phyloP scores from a whole-genome alignment of 2,888 invertebrate species.

The Drosophila austrosaltans region DNA sequence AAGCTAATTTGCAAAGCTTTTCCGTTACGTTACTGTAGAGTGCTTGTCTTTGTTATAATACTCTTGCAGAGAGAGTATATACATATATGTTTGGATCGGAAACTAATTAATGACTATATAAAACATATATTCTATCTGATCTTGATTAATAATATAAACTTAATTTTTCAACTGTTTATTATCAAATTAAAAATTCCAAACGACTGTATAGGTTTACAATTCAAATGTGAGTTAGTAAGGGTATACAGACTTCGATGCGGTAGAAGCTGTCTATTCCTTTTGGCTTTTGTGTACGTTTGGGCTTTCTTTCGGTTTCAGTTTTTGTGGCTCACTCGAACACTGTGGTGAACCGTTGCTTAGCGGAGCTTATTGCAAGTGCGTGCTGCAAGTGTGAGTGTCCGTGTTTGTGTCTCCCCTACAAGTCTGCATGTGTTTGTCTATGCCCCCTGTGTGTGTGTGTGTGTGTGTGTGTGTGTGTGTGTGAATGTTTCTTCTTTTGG shows the following conservation, averaged over 20 bases:
- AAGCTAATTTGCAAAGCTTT: slow-evolving; percentile 3
- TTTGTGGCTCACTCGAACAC: slow-evolving; percentile 35
- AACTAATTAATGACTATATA: not conserved
- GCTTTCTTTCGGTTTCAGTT: slow-evolving; percentile 22
- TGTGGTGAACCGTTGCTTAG: slow-evolving; percentile 16
- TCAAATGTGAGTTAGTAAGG: not conserved
- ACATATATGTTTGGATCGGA: not conserved
- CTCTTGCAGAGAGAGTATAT: not conserved
- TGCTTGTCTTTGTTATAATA: not conserved
- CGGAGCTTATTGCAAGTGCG: slow-evolving; percentile 7
- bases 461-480: slow-evolving; percentile 4
- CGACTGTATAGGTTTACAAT: too few relatives aligned
- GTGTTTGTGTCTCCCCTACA: not conserved
- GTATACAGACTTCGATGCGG: not conserved
- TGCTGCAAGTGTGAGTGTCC: slow-evolving; percentile 2
- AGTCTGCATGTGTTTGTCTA: not conserved
- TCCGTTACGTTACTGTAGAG: not conserved
- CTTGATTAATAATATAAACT: too few relatives aligned
- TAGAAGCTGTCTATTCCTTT: not conserved
- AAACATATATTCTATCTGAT: too few relatives aligned
- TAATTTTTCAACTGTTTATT: too few relatives aligned
- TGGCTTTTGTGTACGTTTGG: slow-evolving; percentile 1
- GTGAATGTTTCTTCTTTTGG: slow-evolving; percentile 30
- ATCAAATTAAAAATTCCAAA: too few relatives aligned
- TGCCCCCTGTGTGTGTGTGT: not conserved